Percentiles rank a stretch among this genome's conserved stretches.
These are phyloP conservation scores for Eubasilissa regina DNA, from an alignment of 1,140 invertebrate genomes.

Conservation along the genomic window DNA sequence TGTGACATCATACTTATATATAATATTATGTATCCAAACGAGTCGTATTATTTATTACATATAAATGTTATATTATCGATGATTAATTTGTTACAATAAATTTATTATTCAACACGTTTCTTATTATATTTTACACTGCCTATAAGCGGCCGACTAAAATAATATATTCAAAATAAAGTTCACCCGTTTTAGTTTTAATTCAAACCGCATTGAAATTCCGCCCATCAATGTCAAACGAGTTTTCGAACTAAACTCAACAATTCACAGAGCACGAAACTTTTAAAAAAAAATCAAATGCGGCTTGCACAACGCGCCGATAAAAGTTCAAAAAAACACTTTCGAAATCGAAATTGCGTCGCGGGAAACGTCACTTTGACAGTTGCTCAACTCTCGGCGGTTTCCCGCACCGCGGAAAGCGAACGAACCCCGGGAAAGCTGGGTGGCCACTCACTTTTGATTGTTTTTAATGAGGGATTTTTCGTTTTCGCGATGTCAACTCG, in stretches of 20 bases:
- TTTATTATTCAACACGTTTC: no score
- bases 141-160: no score
- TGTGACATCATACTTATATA: no score
- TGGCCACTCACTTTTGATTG: conserved; percentile 1
- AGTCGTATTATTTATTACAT: no score
- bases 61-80: no score
- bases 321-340: conserved; percentile 5
- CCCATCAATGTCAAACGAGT: conserved; percentile 40
- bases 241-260: conserved; percentile 25
- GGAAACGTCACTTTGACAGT: conserved; percentile 14
- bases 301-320: neutral
- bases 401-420: neutral
- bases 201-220: conserved; percentile 27
- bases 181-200: neutral
- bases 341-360: neutral
- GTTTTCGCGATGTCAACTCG: conserved; percentile 31
- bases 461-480: conserved; percentile 11
- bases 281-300: neutral
- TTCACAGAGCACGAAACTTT: conserved; percentile 34
- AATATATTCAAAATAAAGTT: conserved; percentile 4
- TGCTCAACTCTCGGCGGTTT: neutral
- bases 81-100: no score
- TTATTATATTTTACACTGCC: no score
- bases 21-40: no score
- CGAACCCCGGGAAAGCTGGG: neutral